phyloP scores from a whole-genome alignment of 2,888 invertebrate genomes.

The Zele albiditarsus region DNA sequence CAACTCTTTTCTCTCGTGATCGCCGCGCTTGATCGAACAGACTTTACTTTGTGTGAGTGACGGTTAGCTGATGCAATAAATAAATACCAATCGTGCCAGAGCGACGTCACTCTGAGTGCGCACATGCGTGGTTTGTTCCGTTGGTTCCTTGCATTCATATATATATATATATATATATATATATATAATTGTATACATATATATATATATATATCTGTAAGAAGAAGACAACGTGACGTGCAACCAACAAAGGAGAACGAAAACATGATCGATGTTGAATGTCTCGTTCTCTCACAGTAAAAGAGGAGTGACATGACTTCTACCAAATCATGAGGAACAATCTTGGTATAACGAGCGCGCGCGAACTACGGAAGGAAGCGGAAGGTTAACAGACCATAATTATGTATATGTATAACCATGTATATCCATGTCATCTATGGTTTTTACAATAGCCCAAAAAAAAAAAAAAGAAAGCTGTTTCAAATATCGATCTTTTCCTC shows the following conservation, averaged over 20 bases:
- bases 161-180: not conserved
- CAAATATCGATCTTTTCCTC: too few relatives aligned
- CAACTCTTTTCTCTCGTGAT: slow-evolving; percentile 11
- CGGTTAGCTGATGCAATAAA: slow-evolving; percentile 66
- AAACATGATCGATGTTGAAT: slow-evolving; percentile 24
- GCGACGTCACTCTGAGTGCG: slow-evolving; percentile 40
- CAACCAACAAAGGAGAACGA: slow-evolving; percentile 13
- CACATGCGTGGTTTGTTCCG: slow-evolving; percentile 27
- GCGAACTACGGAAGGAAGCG: slow-evolving; percentile 11
- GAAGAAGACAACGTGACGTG: slow-evolving; percentile 2
- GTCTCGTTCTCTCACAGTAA: slow-evolving; percentile 13
- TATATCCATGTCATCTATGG: not conserved
- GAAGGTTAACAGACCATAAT: slow-evolving; percentile 17
- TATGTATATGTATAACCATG: not conserved
- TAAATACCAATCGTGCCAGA: slow-evolving; percentile 62
- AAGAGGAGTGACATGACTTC: slow-evolving; percentile 1
- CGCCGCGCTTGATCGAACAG: slow-evolving; percentile 30
- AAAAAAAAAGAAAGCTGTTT: too few relatives aligned
- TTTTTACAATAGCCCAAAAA: too few relatives aligned
- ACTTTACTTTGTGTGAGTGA: slow-evolving; percentile 56
- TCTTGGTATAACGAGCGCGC: slow-evolving; percentile 19
- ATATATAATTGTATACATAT: not conserved
- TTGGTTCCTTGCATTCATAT: not conserved
- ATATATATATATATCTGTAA: not conserved
- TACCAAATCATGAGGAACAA: slow-evolving; percentile 15